phyloP scores from a whole-genome alignment of 2,888 invertebrate species.

The Elmis aenea region DNA sequence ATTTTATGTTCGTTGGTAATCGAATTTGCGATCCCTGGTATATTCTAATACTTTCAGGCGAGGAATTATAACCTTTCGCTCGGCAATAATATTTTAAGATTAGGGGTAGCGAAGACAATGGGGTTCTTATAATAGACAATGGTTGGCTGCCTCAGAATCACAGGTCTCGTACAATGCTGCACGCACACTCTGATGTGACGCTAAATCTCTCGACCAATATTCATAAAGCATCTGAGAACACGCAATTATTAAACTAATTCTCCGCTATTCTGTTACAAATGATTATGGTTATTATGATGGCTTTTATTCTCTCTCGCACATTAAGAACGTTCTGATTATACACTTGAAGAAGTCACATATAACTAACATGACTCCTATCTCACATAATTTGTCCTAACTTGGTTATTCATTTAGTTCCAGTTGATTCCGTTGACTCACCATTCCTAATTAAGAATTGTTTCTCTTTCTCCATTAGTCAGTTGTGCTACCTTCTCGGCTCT shows the following conservation, averaged over 20 bases:
- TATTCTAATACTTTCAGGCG: conserved; percentile 12
- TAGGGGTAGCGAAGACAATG: conserved; percentile 17
- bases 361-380: no score
- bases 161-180: conserved; percentile 15
- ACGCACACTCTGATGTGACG: conserved; percentile 19
- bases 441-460: conserved; percentile 8
- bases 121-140: conserved; percentile 22
- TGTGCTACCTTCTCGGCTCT: conserved; percentile 11
- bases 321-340: conserved; percentile 5
- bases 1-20: no score
- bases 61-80: conserved; percentile 11
- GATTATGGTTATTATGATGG: conserved; percentile 27
- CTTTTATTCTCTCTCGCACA: conserved; percentile 13
- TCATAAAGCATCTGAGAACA: conserved; percentile 28
- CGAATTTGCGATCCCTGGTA: conserved; percentile 8
- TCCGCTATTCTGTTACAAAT: conserved; percentile 24
- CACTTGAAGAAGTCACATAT: conserved; percentile 8
- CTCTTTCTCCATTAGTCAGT: conserved; percentile 15
- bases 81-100: conserved; percentile 16
- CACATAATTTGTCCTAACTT: no score
- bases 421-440: no score
- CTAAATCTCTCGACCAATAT: conserved; percentile 27
- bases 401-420: no score
- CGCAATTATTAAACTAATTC: conserved; percentile 28
- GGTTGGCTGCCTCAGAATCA: conserved; percentile 19